Conservation (phyloP, 1,140 invertebrate species). For the Hyposmocoma kahamanoa region DNA sequence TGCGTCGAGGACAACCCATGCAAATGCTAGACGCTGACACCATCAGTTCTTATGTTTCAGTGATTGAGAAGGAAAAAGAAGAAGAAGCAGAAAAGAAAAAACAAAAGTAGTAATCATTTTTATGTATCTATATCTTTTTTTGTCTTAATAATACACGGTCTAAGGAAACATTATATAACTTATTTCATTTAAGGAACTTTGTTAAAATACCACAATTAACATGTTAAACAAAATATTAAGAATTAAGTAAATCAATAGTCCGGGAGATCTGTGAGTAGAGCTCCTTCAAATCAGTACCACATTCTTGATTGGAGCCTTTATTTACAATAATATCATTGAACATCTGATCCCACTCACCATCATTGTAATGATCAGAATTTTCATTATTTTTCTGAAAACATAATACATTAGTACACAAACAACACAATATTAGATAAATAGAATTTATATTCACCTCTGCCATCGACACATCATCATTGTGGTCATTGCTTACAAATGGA, state of each 20-base stretch:
- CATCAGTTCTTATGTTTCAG: slow-evolving; percentile 93
- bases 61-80: slow-evolving; percentile 98
- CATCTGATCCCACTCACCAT: slow-evolving; percentile 70
- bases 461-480: slow-evolving; percentile 46
- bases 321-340: slow-evolving; percentile 62
- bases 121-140: slow-evolving; percentile 39
- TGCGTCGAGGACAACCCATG: slow-evolving; percentile 87
- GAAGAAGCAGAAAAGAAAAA: slow-evolving; percentile 99
- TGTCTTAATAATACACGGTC: slow-evolving; percentile 40
- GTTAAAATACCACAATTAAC: not conserved
- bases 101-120: slow-evolving; percentile 85
- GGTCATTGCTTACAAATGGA: slow-evolving; percentile 53
- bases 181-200: slow-evolving; percentile 2
- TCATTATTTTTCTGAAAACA: slow-evolving; percentile 47
- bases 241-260: slow-evolving; percentile 64
- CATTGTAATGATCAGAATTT: slow-evolving; percentile 41
- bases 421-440: not conserved
- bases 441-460: slow-evolving; percentile 29
- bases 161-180: slow-evolving; percentile 28
- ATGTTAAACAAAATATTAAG: slow-evolving; percentile 26
- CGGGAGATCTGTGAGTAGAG: slow-evolving; percentile 65
- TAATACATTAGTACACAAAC: slow-evolving; percentile 2
- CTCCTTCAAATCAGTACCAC: slow-evolving; percentile 61
- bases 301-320: slow-evolving; percentile 50
- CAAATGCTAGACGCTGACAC: slow-evolving; percentile 93